Evolutionary conservation across 2,888 invertebrate species (phyloP).

Genomic region (Dasysyrphus tricinctus): DNA sequence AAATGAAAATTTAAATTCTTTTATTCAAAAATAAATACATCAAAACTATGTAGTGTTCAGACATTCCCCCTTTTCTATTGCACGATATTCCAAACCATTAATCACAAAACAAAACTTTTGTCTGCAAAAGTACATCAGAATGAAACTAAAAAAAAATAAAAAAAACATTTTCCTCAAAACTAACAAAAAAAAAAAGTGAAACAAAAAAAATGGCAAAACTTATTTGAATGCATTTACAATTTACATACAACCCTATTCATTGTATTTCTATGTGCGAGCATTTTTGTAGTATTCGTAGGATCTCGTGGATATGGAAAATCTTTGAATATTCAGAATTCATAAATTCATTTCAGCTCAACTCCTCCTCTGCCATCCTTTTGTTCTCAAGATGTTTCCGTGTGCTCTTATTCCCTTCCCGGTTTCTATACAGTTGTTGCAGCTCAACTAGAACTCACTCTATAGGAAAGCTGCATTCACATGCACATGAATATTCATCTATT

Average conservation of each 20-base stretch:
- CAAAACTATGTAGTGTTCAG: conserved; percentile 15
- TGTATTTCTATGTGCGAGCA: conserved; percentile 5
- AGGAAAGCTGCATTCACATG: conserved; percentile 56
- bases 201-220: conserved; percentile 27
- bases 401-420: neutral
- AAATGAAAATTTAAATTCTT: conserved; percentile 28
- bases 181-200: conserved; percentile 1
- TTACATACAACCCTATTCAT: conserved; percentile 18
- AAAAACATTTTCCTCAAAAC: conserved; percentile 4
- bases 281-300: conserved; percentile 2
- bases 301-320: conserved; percentile 44
- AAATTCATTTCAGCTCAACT: conserved; percentile 56
- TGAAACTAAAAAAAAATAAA: neutral
- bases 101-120: conserved; percentile 67
- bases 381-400: conserved; percentile 46
- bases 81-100: conserved; percentile 52
- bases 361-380: conserved; percentile 33
- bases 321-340: conserved; percentile 64
- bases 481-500: conserved; percentile 72
- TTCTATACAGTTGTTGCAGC: conserved; percentile 8
- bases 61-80: conserved; percentile 25
- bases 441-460: conserved; percentile 1
- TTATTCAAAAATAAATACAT: conserved; percentile 8
- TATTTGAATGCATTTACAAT: conserved; percentile 64
- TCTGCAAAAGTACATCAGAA: neutral